These are phyloP conservation scores for Melieria picta DNA, from an alignment of 2,888 invertebrate species.

Conservation along the genomic window DNA sequence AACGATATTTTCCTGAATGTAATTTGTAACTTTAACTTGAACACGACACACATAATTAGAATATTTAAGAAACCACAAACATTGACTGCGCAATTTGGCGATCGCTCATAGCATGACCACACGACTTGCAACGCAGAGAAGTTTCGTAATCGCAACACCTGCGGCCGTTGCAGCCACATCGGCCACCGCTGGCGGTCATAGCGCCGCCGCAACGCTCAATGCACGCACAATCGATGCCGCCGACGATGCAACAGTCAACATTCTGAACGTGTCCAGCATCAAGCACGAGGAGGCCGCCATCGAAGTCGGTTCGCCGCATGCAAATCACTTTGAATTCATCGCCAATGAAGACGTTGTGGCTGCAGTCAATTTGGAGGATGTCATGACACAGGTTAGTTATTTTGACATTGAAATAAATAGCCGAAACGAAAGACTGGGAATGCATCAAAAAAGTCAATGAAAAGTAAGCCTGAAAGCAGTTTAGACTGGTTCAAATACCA, in stretches of 20 bases:
- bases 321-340: conserved; percentile 51
- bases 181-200: conserved; percentile 13
- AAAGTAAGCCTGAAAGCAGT: too few species aligned
- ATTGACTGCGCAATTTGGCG: too few species aligned
- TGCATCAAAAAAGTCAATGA: too few species aligned
- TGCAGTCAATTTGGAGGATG: conserved; percentile 56
- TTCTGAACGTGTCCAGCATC: conserved; percentile 41
- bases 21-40: conserved; percentile 18
- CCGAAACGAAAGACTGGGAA: too few species aligned
- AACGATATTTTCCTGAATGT: conserved; percentile 44
- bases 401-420: neutral
- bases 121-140: conserved; percentile 63
- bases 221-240: conserved; percentile 25
- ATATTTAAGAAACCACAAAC: too few species aligned
- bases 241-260: conserved; percentile 25
- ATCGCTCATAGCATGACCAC: conserved; percentile 57
- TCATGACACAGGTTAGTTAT: conserved; percentile 57
- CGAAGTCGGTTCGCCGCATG: conserved; percentile 40
- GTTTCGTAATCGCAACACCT: conserved; percentile 60
- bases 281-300: conserved; percentile 52
- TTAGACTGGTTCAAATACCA: too few species aligned
- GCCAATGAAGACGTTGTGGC: conserved; percentile 53
- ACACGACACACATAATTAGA: neutral
- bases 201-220: conserved; percentile 7
- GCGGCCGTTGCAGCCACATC: conserved; percentile 34